Base-by-base conservation (phyloP, 2,888 invertebrate species). In the Drosophila parthenogenetica region DNA sequence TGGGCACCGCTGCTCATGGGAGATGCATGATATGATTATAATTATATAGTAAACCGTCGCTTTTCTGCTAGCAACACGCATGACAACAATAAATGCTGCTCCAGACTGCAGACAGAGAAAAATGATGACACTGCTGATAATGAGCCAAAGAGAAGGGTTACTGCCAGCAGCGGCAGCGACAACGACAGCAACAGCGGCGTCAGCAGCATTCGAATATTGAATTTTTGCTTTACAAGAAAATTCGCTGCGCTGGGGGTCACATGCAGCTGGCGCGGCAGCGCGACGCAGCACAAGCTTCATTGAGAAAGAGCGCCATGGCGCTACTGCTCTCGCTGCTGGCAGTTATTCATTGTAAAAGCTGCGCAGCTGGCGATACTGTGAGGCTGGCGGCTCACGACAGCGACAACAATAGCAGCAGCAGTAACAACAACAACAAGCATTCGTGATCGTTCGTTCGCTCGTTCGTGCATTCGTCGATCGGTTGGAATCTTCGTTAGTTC, bases 11-110 rank as follows among this genome's bases (percentile, higher is more conserved):
- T 29, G 58, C 65, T 54, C 60, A 69, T 35, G 60, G 81, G 75
- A 81, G 78, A 73, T 77, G 62, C 69, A 67, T 66, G 79, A 87
- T 81, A 79, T 81, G 71, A 87, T 87, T 71, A 87, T 87, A 82
- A 81, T 87, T 85, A 87, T 77, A 77, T 69, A 63, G 77, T 68
- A 65, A 69, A 61, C 69, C 73, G 40, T 48, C 32, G 48, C 29
- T 40, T 5, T 43, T 37, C 48, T 60, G 57, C 66, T 67, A 71
- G 54, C 62, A 43, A 51, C 66, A 67, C 60, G 59, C 69, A 73
- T 39, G 43, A 22, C 50, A 19, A 22, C 43, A 42, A 53, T 42
- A 50, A n/a, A 59, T 19, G 32, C 35, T 35, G 13, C 62, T 72
- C 22, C 32, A 29, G 25, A 29, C 11, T 43, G 25, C 45, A 62